A percentile compares a stretch with the other conserved stretches of the same genome.
Conservation (phyloP, 1,140 invertebrate species). For the Orius insidiosus region DNA sequence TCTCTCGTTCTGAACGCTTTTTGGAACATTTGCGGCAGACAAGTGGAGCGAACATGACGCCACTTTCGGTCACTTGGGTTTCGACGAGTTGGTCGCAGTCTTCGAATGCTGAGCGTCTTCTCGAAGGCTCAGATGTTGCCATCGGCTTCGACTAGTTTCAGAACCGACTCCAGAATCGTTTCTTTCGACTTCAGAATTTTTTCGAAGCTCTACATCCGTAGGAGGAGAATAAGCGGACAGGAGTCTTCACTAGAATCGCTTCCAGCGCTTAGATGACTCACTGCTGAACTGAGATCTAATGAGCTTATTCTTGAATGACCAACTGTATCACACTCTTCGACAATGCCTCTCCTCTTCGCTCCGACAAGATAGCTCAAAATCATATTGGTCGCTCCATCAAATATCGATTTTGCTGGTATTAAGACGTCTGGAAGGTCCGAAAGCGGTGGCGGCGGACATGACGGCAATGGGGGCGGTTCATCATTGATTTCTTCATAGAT, state of each 20-base stretch:
- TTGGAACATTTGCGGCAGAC: conserved; percentile 77
- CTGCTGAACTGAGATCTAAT: conserved; percentile 34
- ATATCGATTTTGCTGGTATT: conserved; percentile 40
- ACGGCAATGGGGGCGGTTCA: conserved; percentile 54
- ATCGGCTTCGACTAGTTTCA: conserved; percentile 65
- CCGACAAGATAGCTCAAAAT: conserved; percentile 76
- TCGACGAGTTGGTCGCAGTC: conserved; percentile 59
- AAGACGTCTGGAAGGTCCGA: conserved; percentile 12
- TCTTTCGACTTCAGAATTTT: conserved; percentile 52
- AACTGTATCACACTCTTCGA: conserved; percentile 10
- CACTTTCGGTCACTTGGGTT: conserved; percentile 44
- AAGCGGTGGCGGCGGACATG: conserved; percentile 47
- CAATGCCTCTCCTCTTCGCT: conserved; percentile 54
- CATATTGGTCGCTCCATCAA: conserved; percentile 64
- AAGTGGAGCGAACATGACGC: conserved; percentile 52
- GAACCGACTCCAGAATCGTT: conserved; percentile 87
- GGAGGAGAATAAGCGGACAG: conserved; percentile 34
- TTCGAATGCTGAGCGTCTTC: conserved; percentile 38
- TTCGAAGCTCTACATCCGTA: conserved; percentile 10
- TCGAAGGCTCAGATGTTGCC: conserved; percentile 33
- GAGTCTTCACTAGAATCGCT: conserved; percentile 52
- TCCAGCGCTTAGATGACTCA: conserved; percentile 35
- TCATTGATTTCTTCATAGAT: conserved; percentile 67
- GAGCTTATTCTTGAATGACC: conserved; percentile 17
- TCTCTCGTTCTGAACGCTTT: conserved; percentile 77